phyloP scores from a whole-genome alignment of 2,113 vertebrate species.

The Ctenodactylus gundi region DNA sequence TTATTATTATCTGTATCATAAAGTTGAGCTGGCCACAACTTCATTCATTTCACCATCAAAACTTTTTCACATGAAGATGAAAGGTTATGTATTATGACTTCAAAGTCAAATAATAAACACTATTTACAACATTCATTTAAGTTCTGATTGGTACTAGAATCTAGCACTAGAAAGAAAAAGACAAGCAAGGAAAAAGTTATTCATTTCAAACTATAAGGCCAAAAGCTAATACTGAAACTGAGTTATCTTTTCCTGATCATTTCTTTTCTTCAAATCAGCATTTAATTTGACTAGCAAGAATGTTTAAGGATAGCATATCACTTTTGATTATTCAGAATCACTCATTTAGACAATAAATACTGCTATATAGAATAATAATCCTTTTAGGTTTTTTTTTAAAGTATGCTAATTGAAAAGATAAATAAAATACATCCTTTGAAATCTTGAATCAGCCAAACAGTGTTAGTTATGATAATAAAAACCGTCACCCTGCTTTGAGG shows the following conservation, averaged over 20 bases:
- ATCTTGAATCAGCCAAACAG: slow-evolving; percentile 17
- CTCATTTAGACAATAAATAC: slow-evolving; percentile 38
- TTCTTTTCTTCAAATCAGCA: slow-evolving; percentile 11
- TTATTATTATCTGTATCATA: background rate
- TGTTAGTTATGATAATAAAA: background rate
- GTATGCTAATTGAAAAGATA: slow-evolving; percentile 38
- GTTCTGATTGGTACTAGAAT: slow-evolving; percentile 5
- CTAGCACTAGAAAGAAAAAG: slow-evolving; percentile 19
- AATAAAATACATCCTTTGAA: background rate
- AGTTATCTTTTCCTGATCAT: slow-evolving; percentile 32
- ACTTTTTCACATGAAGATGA: slow-evolving; percentile 29
- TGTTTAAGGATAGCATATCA: slow-evolving; percentile 41
- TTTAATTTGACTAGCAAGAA: slow-evolving; percentile 47
- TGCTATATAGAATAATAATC: background rate
- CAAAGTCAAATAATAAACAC: background rate
- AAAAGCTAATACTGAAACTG: slow-evolving; percentile 14
- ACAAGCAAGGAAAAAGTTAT: slow-evolving; percentile 25
- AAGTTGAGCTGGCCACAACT: background rate
- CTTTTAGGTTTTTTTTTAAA: background rate
- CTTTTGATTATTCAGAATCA: slow-evolving; percentile 26
- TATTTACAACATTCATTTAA: background rate
- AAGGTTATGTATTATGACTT: slow-evolving; percentile 8
- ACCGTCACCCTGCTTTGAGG: background rate
- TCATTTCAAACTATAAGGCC: slow-evolving; percentile 41
- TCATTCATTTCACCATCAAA: slow-evolving; percentile 1